Base-by-base conservation (phyloP, 2,797 vertebrate species). In the Pseudochromis fuscus region DNA sequence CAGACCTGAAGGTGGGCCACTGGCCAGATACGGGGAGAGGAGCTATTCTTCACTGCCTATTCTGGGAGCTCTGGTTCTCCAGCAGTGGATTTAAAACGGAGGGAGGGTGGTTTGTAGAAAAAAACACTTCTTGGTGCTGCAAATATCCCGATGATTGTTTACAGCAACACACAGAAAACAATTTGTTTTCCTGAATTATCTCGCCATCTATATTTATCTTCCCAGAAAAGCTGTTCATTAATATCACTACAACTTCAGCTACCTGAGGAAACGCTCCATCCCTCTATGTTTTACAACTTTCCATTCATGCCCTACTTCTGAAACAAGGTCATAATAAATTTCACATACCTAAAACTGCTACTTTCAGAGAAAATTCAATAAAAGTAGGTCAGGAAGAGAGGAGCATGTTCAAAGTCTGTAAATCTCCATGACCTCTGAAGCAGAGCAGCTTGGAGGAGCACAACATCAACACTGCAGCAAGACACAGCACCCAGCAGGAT, bases 1-100 rank as follows among this genome's bases (percentile, higher is more conserved):
- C 82, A 87, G 83, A 83, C 82, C 81, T 90, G 79, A 83, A 88
- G 84, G 76, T 87, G 89, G 90, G 91, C 61, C 37, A 33, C 48
- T 18, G 76, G 81, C 84, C 81, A 85, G 85, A 76, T 23, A 61
- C 25, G 75, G 25, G 35, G 71, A 74, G 61, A 64, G 38, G 62
- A 83, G 49, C 59, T 79, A 87, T 87, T 81, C 53, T 68, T 81
- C 79, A n/a, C 50, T 55, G 62, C 69, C 85, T 63, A 77, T 84
- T 75, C 53, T 82, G 63, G 63, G 64, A 31, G 49, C 77, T 88
- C 63, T 79, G 79, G 63, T 85, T 90, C 63, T 66, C 45, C 30
- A 59, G 64, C 42, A 56, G 57, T 35, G 35, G 67, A 58, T 87
- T 88, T 72, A 65, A 79, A 79, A 75, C 38, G 30, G 30, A 69